These are phyloP conservation scores for Zaprionus kolodkinae DNA, from an alignment of 1,140 invertebrate species.

Conservation along the genomic window DNA sequence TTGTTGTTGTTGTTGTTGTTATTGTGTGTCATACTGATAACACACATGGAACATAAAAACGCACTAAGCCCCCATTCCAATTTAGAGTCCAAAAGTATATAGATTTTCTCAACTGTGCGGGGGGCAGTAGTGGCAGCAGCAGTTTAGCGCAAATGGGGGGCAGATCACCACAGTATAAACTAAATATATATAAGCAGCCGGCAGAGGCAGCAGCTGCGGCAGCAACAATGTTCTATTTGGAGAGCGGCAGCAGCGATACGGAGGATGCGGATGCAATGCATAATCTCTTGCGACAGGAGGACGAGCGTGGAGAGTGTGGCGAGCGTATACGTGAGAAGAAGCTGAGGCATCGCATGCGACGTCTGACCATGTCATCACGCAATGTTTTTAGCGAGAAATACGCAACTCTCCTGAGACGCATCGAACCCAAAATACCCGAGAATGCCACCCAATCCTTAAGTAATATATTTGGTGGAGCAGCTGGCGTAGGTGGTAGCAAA, in stretches of 20 bases:
- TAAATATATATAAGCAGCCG: constrained; percentile 67
- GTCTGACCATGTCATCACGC: constrained; percentile 86
- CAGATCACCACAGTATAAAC: constrained; percentile 58
- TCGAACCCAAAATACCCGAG: constrained; percentile 71
- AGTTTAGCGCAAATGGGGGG: constrained; percentile 59
- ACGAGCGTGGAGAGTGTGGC: constrained; percentile 85
- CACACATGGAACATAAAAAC: constrained; percentile 25
- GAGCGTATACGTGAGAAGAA: constrained; percentile 79
- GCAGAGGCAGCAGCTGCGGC: constrained; percentile 57
- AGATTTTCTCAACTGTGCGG: constrained; percentile 71
- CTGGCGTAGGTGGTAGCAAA: neutral
- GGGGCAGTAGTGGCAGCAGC: constrained; percentile 61
- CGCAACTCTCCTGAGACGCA: constrained; percentile 83
- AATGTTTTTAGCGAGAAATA: constrained; percentile 85
- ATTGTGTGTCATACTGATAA: constrained; percentile 54
- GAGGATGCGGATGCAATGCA: constrained; percentile 73
- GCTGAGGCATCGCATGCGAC: constrained; percentile 85
- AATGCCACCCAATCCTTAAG: constrained; percentile 70
- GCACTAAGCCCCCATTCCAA: constrained; percentile 11
- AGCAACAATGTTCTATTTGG: constrained; percentile 68
- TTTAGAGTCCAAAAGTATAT: constrained; percentile 66
- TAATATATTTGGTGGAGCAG: constrained; percentile 47
- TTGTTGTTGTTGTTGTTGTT: constrained; percentile 46
- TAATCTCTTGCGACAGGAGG: constrained; percentile 86
- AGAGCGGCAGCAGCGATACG: constrained; percentile 68